phyloP scores from a whole-genome alignment of 1,140 invertebrate species.

The Hormaphis cornu region DNA sequence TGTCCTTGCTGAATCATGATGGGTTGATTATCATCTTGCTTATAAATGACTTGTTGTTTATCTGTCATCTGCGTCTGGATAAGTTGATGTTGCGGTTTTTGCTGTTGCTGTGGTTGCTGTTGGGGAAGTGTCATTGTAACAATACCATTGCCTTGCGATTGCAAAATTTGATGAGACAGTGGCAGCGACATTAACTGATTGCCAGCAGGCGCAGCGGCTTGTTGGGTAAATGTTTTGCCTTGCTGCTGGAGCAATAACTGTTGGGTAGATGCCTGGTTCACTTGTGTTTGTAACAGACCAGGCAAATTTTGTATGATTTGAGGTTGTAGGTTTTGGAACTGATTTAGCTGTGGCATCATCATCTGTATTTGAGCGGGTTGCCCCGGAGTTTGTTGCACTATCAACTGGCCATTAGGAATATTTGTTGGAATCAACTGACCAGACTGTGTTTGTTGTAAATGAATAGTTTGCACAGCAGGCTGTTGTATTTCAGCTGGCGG shows the following conservation, averaged over 20 bases:
- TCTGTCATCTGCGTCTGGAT: conserved; percentile 24
- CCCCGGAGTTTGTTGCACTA: conserved; percentile 15
- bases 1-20: conserved; percentile 28
- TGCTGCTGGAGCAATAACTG: conserved; percentile 16
- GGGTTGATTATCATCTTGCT: conserved; percentile 23
- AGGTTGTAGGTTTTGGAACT: conserved; percentile 26
- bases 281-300: background rate
- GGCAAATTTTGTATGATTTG: conserved; percentile 28
- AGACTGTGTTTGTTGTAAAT: conserved; percentile 21
- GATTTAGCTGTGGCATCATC: conserved; percentile 28
- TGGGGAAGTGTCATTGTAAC: conserved; percentile 30
- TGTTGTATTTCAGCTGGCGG: conserved; percentile 10
- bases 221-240: conserved; percentile 10
- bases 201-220: background rate
- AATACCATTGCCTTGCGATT: conserved; percentile 23
- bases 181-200: conserved; percentile 26
- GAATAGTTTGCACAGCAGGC: conserved; percentile 16
- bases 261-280: conserved; percentile 10
- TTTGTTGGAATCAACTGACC: conserved; percentile 25
- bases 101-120: conserved; percentile 4
- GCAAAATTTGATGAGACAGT: conserved; percentile 25
- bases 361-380: conserved; percentile 29
- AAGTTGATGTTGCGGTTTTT: conserved; percentile 18
- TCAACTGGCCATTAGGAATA: conserved; percentile 24
- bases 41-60: conserved; percentile 25